A percentile compares a stretch with the other conserved stretches of the same genome.
phyloP scores from a whole-genome alignment of 2,888 invertebrate species.

The Tuberolachnus salignus region DNA sequence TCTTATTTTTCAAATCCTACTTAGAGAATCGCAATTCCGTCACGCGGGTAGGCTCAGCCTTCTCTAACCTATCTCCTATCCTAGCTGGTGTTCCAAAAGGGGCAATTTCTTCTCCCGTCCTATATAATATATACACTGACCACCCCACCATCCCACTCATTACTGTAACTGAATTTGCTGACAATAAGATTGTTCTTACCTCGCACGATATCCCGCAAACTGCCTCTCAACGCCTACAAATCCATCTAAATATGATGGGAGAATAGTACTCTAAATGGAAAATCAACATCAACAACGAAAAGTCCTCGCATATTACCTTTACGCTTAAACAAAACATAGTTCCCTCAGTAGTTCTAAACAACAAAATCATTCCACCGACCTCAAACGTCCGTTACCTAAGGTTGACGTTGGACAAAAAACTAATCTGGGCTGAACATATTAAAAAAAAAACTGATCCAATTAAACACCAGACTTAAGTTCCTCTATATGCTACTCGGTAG shows the following conservation, averaged over 20 bases:
- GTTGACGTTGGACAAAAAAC: not conserved
- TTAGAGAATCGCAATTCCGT: not conserved
- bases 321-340: too few species aligned
- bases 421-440: not conserved
- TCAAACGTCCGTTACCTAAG: not conserved
- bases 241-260: not conserved
- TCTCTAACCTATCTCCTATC: not conserved
- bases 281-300: too few species aligned
- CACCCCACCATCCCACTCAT: too few species aligned
- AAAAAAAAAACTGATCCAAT: not conserved
- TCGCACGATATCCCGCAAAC: not conserved
- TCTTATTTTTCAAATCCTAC: not conserved
- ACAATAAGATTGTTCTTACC: too few species aligned
- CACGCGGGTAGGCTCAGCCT: not conserved
- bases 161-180: too few species aligned
- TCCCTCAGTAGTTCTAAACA: too few species aligned
- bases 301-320: too few species aligned
- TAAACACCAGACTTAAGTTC: too few species aligned
- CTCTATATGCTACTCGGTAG: too few species aligned
- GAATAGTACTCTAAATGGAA: too few species aligned
- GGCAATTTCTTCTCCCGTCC: too few species aligned
- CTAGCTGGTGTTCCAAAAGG: not conserved
- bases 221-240: slow-evolving; percentile 8
- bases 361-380: not conserved
- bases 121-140: too few species aligned